Evolutionary conservation across 2,888 invertebrate genomes (phyloP).

Genomic region (Lepidochrysops patricia): DNA sequence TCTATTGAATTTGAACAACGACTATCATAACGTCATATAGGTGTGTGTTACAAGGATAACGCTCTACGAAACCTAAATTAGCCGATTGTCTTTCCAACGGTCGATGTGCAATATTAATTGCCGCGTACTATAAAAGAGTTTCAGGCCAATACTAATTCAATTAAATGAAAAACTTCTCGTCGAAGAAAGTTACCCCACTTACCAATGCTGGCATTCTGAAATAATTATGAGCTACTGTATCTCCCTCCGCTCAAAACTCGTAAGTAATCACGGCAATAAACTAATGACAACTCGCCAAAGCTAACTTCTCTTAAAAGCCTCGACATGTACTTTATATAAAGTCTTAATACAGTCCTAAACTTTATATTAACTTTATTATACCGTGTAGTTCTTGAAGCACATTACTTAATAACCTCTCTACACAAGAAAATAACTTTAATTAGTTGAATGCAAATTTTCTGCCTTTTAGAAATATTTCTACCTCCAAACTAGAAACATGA

Average conservation of each 20-base stretch:
- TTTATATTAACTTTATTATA: slow-evolving; percentile 16
- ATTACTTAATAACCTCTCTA: not conserved
- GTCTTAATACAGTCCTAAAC: slow-evolving; percentile 9
- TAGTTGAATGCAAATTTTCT: not conserved
- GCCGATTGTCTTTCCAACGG: too few relatives aligned
- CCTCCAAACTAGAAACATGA: too few relatives aligned
- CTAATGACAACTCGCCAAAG: slow-evolving; percentile 52
- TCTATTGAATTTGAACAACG: too few relatives aligned
- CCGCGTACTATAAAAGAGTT: too few relatives aligned
- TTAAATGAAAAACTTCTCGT: not conserved
- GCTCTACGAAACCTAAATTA: too few relatives aligned
- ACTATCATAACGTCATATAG: too few relatives aligned
- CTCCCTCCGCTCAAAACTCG: slow-evolving; percentile 26
- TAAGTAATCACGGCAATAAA: slow-evolving; percentile 63
- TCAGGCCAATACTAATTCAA: not conserved
- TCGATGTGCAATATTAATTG: too few relatives aligned
- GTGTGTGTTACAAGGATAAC: too few relatives aligned
- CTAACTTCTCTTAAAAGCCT: slow-evolving; percentile 42
- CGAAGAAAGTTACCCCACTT: not conserved
- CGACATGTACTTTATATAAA: slow-evolving; percentile 16
- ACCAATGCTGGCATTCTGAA: slow-evolving; percentile 35
- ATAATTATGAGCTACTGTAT: slow-evolving; percentile 54
- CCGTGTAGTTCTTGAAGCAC: not conserved
- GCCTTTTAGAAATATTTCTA: not conserved
- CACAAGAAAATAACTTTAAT: not conserved